Evolutionary conservation across 2,888 invertebrate genomes (phyloP).

Genomic region (Luffia ferchaultella): DNA sequence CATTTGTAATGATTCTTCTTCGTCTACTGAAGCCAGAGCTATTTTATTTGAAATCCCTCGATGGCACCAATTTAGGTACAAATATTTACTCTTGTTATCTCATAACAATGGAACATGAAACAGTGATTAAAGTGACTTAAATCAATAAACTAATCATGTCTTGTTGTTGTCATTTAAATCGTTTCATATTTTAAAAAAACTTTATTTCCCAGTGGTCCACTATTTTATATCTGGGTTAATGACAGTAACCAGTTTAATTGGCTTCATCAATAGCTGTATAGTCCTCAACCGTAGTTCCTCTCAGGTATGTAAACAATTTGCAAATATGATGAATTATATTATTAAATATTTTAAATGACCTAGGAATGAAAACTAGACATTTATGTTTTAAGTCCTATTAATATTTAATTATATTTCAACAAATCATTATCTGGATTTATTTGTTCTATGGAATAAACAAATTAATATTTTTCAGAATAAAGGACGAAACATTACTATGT

Average conservation of each 20-base stretch:
- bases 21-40: slow-evolving; percentile 39
- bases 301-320: too few species aligned
- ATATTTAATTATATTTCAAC: too few species aligned
- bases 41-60: slow-evolving; percentile 36
- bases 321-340: too few species aligned
- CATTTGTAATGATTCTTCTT: slow-evolving; percentile 39
- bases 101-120: background rate
- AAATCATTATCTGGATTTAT: too few species aligned
- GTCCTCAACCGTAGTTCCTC: slow-evolving; percentile 35
- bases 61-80: slow-evolving; percentile 35
- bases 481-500: slow-evolving; percentile 40
- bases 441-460: too few species aligned
- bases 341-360: too few species aligned
- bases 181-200: background rate
- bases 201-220: slow-evolving; percentile 34
- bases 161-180: slow-evolving; percentile 6
- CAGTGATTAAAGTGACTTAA: background rate
- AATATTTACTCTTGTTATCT: background rate
- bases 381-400: too few species aligned
- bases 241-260: slow-evolving; percentile 38
- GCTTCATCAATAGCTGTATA: slow-evolving; percentile 44
- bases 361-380: too few species aligned
- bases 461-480: slow-evolving; percentile 26
- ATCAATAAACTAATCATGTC: slow-evolving; percentile 9
- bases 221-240: slow-evolving; percentile 45